Conservation (phyloP, 2,888 invertebrate species). For the Dryomyza anilis region DNA sequence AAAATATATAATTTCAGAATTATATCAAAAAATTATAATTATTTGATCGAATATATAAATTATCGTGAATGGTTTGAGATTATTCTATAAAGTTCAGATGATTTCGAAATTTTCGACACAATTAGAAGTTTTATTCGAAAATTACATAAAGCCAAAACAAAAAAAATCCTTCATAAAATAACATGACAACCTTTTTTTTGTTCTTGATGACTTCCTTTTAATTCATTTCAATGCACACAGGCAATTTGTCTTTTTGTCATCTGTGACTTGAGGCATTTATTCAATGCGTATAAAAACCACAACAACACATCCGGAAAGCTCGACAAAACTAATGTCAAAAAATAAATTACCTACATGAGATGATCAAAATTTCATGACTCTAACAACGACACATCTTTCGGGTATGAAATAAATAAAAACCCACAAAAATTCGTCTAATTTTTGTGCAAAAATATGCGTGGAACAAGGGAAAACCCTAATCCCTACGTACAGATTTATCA, state of each 20-base stretch:
- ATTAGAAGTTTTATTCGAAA: background rate
- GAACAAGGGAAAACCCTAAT: background rate
- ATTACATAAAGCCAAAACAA: background rate
- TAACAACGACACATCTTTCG: too few species aligned
- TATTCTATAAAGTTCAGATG: too few species aligned
- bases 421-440: background rate
- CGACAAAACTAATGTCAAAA: background rate
- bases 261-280: too few species aligned
- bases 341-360: background rate
- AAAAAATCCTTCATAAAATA: background rate
- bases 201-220: too few species aligned
- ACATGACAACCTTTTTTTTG: background rate
- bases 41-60: too few species aligned
- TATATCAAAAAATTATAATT: too few species aligned
- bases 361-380: background rate
- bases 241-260: too few species aligned
- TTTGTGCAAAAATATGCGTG: background rate
- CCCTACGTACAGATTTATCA: background rate
- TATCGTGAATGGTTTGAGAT: too few species aligned
- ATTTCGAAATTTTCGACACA: background rate
- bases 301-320: background rate
- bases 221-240: too few species aligned
- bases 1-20: too few species aligned
- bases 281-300: too few species aligned
- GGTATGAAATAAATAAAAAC: too few species aligned